Evolutionary conservation across 2,888 invertebrate genomes (phyloP).

Genomic region (Hedya salicella): DNA sequence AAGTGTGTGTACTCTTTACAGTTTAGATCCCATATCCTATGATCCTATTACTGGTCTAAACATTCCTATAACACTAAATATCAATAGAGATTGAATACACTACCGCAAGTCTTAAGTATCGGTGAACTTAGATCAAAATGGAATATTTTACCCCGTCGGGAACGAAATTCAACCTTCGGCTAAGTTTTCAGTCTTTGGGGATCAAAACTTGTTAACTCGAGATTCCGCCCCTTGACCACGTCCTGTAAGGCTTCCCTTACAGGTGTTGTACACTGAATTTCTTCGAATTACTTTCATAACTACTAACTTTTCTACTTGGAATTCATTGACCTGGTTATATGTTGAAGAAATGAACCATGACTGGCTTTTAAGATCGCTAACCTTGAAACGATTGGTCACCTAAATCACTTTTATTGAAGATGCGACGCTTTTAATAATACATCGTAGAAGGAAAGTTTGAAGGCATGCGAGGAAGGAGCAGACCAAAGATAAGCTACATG

Average conservation of each 20-base stretch:
- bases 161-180: conserved; percentile 33
- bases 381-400: no score
- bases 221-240: conserved; percentile 37
- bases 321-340: background rate
- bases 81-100: conserved; percentile 1
- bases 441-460: no score
- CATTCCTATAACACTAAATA: no score
- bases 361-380: no score
- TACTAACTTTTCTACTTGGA: conserved; percentile 24
- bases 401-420: no score
- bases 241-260: conserved; percentile 27
- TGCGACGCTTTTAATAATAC: no score
- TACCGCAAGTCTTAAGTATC: conserved; percentile 1
- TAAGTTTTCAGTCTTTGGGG: conserved; percentile 34
- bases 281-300: conserved; percentile 24
- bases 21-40: no score
- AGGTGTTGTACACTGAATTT: conserved; percentile 33
- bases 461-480: no score
- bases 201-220: conserved; percentile 38
- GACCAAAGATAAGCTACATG: no score
- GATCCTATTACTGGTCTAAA: no score
- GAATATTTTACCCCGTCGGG: conserved; percentile 34
- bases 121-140: conserved; percentile 15
- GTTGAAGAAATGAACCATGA: no score
- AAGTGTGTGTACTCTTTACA: no score